Base-by-base conservation (phyloP, 2,888 invertebrate species). In the Eueremaeus valkanovi region DNA sequence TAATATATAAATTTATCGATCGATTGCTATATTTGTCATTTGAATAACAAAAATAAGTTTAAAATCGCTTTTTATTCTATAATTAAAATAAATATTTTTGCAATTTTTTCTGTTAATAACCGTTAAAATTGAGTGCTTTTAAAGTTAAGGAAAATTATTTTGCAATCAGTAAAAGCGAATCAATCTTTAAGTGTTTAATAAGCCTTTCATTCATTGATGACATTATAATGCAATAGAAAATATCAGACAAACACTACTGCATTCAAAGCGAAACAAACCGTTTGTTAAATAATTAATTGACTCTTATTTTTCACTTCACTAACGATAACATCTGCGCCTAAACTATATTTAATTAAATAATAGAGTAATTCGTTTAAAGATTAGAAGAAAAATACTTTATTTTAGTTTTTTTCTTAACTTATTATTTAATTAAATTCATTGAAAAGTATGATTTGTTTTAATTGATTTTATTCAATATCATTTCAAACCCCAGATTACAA, bases 131-230 rank as follows among this genome's bases (percentile, higher is more conserved):
- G 45, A 49, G 49, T 49, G 49, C 18, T 49, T 18, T 49, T n/a
- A 21, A 21, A 49, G n/a, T n/a, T n/a, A n/a, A n/a, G n/a, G n/a
- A n/a, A n/a, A n/a, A n/a, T n/a, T n/a, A n/a, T n/a, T n/a, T n/a
- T n/a, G 18, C 3, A 45, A 45, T 3, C 45, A 3, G 11, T 3
- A 31, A 58, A 51, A 58, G 29, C 24, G 58, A 31, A 58, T 58
- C 58, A 31, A 29, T 58, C 29, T 58, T 58, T 31, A 31, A 58
- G 58, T 58, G 58, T 58, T 58, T 58, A 31, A 58, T 58, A 58
- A 58, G 29, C 24, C 31, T 58, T 58, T 58, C 58, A 58, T 58
- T 58, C n/a, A n/a, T n/a, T 45, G 16, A 45, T 45, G 45, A 6
- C 45, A 31, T 8, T 31, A 51, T 51, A n/a, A n/a, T n/a, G n/a